phyloP scores from a whole-genome alignment of 2,888 invertebrate genomes.

The Euproctis similis region DNA sequence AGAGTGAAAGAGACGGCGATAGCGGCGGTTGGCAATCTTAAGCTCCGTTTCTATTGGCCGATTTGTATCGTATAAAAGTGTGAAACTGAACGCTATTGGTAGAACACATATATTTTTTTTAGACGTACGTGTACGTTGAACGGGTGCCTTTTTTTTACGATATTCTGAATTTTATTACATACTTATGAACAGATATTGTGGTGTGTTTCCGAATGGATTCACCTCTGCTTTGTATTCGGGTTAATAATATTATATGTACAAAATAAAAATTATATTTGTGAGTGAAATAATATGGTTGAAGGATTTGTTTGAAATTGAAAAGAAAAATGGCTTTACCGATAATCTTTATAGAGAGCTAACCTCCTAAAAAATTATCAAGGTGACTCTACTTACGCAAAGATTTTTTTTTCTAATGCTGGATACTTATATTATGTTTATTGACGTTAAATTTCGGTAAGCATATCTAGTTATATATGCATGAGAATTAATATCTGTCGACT shows the following conservation, averaged over 20 bases:
- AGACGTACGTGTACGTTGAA: constrained; percentile 12
- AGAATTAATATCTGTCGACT: too few relatives aligned
- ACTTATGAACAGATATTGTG: constrained; percentile 29
- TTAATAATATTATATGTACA: neutral
- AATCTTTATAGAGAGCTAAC: too few relatives aligned
- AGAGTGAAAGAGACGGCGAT: constrained; percentile 42
- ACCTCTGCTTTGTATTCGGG: constrained; percentile 1
- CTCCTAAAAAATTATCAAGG: too few relatives aligned
- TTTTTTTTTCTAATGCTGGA: too few relatives aligned
- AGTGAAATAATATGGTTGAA: too few relatives aligned
- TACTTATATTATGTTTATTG: too few relatives aligned
- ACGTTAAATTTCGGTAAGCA: too few relatives aligned
- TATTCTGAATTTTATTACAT: constrained; percentile 29
- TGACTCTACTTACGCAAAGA: too few relatives aligned
- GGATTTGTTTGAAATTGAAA: too few relatives aligned
- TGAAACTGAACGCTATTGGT: constrained; percentile 30
- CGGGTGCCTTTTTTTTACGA: constrained; percentile 25
- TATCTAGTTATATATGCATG: too few relatives aligned
- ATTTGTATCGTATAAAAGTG: constrained; percentile 42
- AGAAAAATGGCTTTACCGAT: too few relatives aligned
- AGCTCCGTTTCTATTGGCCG: constrained; percentile 36
- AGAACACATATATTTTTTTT: constrained; percentile 27
- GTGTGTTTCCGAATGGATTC: constrained; percentile 25
- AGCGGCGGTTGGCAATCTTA: constrained; percentile 41
- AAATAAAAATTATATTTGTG: too few relatives aligned